Base-by-base conservation (phyloP, 2,888 invertebrate genomes). In the Stomorhina lunata region DNA sequence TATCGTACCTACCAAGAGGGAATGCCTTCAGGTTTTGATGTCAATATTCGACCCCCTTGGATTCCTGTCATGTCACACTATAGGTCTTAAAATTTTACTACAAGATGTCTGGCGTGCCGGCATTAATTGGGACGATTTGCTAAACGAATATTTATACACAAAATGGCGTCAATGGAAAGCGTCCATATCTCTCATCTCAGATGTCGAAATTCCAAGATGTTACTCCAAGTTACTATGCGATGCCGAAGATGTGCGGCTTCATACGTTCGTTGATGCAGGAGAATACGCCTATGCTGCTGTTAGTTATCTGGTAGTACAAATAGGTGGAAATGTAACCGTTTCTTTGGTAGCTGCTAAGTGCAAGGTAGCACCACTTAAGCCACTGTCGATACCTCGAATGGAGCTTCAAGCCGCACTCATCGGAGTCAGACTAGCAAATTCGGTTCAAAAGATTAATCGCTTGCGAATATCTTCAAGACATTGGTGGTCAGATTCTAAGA, bases 41-140 rank as follows among this genome's bases (percentile, higher is more conserved):
- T 81, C 85, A 0, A 78, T 84, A 9, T 84, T 85, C 15, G 84
- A 81, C 29, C 83, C 83, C 2, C 22, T 85, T 0, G 81, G 84
- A 2, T 78, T 84, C 7, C 4, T 82, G 4, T 71, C 72, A 2
- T 75, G 72, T 34, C 50, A 68, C 15, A 83, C 76, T 2, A 63
- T 71, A 0, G 65, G 50, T 0, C 22, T 79, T 1, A 82, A 82
- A 69, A 75, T 80, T 3, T 9, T 79, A 9, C 17, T 81, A 4
- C 80, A 81, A 65, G 45, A 84, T 6, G 20, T 71, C 4, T 80
- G 80, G 77, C 83, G 77, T 10, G 59, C 75, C 0, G 6, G 66
- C n/a, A 80, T 80, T 6, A 65, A 40, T 0, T 80, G 80, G 81
- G 82, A 83, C n/a, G 68, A 73, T 10, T 25, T 32, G 17, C 43